phyloP scores from a whole-genome alignment of 2,797 vertebrate species.

The Phataginus tricuspis region DNA sequence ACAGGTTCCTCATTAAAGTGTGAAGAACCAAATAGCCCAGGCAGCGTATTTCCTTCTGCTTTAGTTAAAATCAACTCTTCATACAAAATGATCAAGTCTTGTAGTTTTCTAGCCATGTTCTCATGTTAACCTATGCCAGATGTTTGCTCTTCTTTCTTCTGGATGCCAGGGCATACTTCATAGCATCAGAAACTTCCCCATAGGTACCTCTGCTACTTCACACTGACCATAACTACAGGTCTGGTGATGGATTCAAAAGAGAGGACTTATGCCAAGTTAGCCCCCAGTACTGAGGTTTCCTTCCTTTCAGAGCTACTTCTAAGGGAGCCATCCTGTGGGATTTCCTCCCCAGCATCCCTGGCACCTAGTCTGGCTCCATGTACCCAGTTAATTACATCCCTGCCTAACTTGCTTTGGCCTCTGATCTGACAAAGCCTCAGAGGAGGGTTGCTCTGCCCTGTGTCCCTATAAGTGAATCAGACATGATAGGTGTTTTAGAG shows the following conservation, averaged over 20 bases:
- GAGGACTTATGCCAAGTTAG: slow-evolving; percentile 64
- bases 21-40: slow-evolving; percentile 1
- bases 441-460: neutral
- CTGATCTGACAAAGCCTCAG: neutral
- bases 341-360: slow-evolving; percentile 6
- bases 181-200: neutral
- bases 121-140: slow-evolving; percentile 36
- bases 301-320: neutral
- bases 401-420: neutral
- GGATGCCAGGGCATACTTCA: slow-evolving; percentile 30
- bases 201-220: neutral
- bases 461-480: neutral
- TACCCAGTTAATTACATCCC: slow-evolving; percentile 31
- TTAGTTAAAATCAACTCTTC: slow-evolving; percentile 42
- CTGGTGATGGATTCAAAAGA: slow-evolving; percentile 51
- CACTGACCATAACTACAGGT: slow-evolving; percentile 22
- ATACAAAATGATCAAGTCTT: neutral
- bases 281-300: neutral
- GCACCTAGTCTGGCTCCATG: slow-evolving; percentile 11
- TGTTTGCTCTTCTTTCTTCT: slow-evolving; percentile 57
- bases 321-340: slow-evolving; percentile 19
- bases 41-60: slow-evolving; percentile 46
- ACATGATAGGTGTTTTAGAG: neutral
- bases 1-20: slow-evolving; percentile 64
- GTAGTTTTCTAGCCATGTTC: neutral